Evolutionary conservation across 2,888 invertebrate genomes (phyloP).

Genomic region (Gandaritis pyraliata): DNA sequence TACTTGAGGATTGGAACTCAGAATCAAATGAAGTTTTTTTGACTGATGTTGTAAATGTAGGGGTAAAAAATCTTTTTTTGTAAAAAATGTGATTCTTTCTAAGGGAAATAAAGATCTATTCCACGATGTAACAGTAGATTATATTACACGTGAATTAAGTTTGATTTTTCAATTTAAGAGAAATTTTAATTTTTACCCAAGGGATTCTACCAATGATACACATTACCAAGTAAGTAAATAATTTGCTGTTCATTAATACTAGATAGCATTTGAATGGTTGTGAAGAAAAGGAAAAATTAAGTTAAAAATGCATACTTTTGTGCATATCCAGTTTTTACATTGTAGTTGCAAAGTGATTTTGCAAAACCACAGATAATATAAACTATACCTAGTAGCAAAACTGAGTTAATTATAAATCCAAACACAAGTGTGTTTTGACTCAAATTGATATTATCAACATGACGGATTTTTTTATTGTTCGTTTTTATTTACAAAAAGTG

Average conservation of each 20-base stretch:
- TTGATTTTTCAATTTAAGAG: neutral
- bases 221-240: too few species aligned
- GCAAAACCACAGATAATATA: too few species aligned
- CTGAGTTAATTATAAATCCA: too few species aligned
- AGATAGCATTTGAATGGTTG: neutral
- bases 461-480: neutral
- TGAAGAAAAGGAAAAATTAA: neutral
- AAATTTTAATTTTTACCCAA: neutral
- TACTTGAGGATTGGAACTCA: neutral
- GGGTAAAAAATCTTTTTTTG: too few species aligned
- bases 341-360: too few species aligned
- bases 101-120: neutral
- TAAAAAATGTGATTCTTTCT: too few species aligned
- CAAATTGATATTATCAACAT: neutral
- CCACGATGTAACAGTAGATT: neutral
- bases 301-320: neutral
- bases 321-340: neutral
- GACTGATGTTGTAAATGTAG: neutral
- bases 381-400: too few species aligned
- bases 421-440: too few species aligned
- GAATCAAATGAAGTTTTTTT: neutral
- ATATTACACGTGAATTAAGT: neutral
- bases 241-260: too few species aligned
- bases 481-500: conserved; percentile 4
- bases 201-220: too few species aligned